phyloP scores from a whole-genome alignment of 2,113 vertebrate genomes.

The Calcarius ornatus region DNA sequence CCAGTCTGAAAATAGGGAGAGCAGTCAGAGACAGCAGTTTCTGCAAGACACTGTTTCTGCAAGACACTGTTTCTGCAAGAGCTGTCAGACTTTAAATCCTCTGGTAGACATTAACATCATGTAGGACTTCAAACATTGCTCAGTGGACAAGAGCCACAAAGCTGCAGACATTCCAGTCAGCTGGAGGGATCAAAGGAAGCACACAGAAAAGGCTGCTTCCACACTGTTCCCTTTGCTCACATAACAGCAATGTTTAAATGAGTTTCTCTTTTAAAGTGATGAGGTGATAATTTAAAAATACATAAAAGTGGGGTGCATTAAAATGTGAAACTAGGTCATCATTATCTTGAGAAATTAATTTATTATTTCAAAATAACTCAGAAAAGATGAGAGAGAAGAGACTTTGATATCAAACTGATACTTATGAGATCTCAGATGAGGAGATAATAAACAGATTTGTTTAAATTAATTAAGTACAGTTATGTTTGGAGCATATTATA shows the following conservation, averaged over 20 bases:
- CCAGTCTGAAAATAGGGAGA: not conserved
- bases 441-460: not conserved
- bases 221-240: not conserved
- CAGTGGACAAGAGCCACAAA: not conserved
- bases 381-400: not conserved
- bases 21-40: not conserved
- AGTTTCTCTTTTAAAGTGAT: not conserved
- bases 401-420: not conserved
- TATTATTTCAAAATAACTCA: constrained; percentile 17
- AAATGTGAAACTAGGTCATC: constrained; percentile 31
- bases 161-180: not conserved
- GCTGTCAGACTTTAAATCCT: not conserved
- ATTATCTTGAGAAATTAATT: constrained; percentile 4
- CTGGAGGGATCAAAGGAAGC: not conserved
- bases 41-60: not conserved
- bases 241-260: constrained; percentile 26
- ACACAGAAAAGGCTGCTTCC: not conserved
- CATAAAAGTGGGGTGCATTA: not conserved
- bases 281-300: constrained; percentile 46
- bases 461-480: not conserved
- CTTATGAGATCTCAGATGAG: not conserved
- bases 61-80: constrained; percentile 7
- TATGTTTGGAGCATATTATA: not conserved
- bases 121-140: not conserved
- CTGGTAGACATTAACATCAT: not conserved